Base-by-base conservation (phyloP, 2,113 vertebrate species). In the Equus przewalskii region DNA sequence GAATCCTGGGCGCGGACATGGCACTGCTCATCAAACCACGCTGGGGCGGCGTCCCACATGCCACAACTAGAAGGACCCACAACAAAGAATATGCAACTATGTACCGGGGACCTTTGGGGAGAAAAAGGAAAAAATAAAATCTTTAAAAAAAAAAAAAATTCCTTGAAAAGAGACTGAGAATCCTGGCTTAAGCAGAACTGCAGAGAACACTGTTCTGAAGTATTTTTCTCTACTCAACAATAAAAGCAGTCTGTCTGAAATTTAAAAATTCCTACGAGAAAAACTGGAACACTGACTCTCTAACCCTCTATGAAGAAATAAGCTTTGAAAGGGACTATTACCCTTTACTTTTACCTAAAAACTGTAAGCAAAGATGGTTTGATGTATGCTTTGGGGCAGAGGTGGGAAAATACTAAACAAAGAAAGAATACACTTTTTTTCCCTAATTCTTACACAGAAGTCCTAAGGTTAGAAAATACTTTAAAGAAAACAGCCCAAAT, bases 81-180 rank as follows among this genome's bases (percentile, higher is more conserved):
- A 36, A 36, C 36, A 36, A 36, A 36, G 36, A 36, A 36, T 36
- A 36, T 36, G 36, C 36, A 36, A 36, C 36, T 36, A 36, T 36
- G 36, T 36, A 36, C 36, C 36, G 36, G 36, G 36, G 36, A 36
- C 36, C 36, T 36, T 36, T 36, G 36, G 36, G 36, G 36, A 36
- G 36, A 36, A 36, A 36, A 36, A 36, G 36, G 36, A 36, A 36
- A 36, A 36, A 36, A 36, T 36, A 36, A 36, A 36, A 36, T 36
- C 36, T 36, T 36, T 36, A 36, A 36, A 36, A 36, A 36, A 36
- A 36, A 36, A 36, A 85, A 95, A 96, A 62, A 41, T 84, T 58
- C 64, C 64, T 84, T 88, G 9, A 88, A 93, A 96, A 76, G 67
- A 83, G 30, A 96, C 22, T 81, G 10, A 70, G 51, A 93, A 54